Evolutionary conservation across 1,140 invertebrate genomes (phyloP).

Genomic region (Tetragnatha versicolor): DNA sequence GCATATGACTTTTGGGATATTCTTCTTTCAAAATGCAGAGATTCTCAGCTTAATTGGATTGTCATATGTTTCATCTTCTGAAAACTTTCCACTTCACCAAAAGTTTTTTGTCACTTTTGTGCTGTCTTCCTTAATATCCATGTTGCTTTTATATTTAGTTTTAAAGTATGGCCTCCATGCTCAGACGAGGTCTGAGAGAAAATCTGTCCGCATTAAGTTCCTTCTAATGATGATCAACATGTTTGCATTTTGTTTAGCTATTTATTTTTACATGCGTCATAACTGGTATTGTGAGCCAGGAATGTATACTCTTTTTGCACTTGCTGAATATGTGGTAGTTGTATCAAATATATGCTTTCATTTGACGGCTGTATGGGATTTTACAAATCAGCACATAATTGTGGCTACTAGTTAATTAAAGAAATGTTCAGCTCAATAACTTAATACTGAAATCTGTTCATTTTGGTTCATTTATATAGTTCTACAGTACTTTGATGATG

Average conservation of each 20-base stretch:
- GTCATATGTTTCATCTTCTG: slow-evolving; percentile 86
- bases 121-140: slow-evolving; percentile 84
- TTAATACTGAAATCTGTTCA: no score
- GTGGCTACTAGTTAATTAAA: slow-evolving; percentile 3
- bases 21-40: slow-evolving; percentile 80
- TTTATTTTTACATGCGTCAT: slow-evolving; percentile 90
- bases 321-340: slow-evolving; percentile 91
- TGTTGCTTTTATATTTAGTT: slow-evolving; percentile 68
- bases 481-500: no score
- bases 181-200: slow-evolving; percentile 64
- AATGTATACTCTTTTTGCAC: slow-evolving; percentile 94
- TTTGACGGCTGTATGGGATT: slow-evolving; percentile 86
- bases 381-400: slow-evolving; percentile 63
- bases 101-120: slow-evolving; percentile 92
- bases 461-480: no score
- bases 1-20: slow-evolving; percentile 72
- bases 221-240: slow-evolving; percentile 78
- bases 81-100: slow-evolving; percentile 87
- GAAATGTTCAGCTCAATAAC: background rate
- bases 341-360: slow-evolving; percentile 94
- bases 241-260: slow-evolving; percentile 77
- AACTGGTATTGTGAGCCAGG: slow-evolving; percentile 85
- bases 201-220: slow-evolving; percentile 78
- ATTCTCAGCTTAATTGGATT: slow-evolving; percentile 82
- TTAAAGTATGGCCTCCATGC: background rate